Evolutionary conservation across 2,797 vertebrate genomes (phyloP), one percentile per base, ranked within the genome.

Genomic region (Thamnophis elegans): DNA sequence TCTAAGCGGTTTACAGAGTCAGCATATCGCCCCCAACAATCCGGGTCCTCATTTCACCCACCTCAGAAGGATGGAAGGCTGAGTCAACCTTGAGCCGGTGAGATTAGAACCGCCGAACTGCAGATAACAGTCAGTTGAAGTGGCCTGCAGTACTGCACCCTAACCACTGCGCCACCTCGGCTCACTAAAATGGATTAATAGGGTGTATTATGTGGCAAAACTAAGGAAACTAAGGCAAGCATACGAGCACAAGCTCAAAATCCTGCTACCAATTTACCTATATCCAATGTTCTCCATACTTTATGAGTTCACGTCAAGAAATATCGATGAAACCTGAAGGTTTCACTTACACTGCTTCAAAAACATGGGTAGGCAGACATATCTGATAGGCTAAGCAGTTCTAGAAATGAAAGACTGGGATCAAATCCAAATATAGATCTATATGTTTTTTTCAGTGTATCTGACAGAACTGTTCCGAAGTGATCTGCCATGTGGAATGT

Each of bases 401-500:
- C 22, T n/a, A 62, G 25, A 65, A 78, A 78, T 91, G 18, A 51
- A 92, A 55, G 3, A 54, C 68, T 10, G n/a, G 91, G 56, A 93
- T 87, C 85, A 93, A 91, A 93, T 73, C 68, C 94, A 93, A 87
- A 91, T 58, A n/a, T n/a, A n/a, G 20, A 47, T 82, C 36, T 82
- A 82, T 82, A 11, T 78, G 26, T 86, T 73, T 58, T 53, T 55
- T 0, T 0, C 10, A 47, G 78, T 92, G 90, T 26, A 90, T 85
- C 42, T 95, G 95, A 89, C 62, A 65, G 90, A 94, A 92, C 58
- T 92, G 94, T 95, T 96, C 96, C 85, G 89, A 92, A 95, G 89
- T 94, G 96, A 97, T 97, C 97, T 95, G 97, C 85, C 89, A 97
- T 93, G 95, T 94, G 94, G 90, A 96, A 94, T 92, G 94, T 85